Evolutionary conservation across 1,140 invertebrate species (phyloP), one percentile per base, ranked within the genome.

Genomic region (Scaptomyza pallida): DNA sequence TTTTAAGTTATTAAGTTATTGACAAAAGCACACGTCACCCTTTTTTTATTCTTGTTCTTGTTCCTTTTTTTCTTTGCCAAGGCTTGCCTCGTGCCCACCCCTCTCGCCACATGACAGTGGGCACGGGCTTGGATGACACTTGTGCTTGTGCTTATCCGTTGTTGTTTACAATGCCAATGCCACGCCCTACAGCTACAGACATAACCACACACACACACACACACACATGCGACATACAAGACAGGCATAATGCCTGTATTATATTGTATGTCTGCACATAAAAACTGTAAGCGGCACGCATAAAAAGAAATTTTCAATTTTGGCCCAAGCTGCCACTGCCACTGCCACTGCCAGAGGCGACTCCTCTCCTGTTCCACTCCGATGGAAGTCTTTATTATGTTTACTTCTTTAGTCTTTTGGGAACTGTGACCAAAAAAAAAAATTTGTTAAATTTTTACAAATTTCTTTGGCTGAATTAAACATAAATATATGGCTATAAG

Each of bases 1-100:
- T 88, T 88, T 88, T 88, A 88, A 88, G 82, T 88, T 88, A 88
- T 88, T 88, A 88, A 88, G 82, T 88, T 88, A 88, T 88, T 88
- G 82, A 88, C 78, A 88, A 82, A 88, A 78, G 78, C 82, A 78
- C 82, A 88, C 82, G 78, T 86, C 82, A 86, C 78, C 82, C 82
- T 71, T 78, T 79, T 41, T 40, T 41, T 40, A 52, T 23, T 21
- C 45, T 37, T 51, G 19, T 37, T 37, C 12, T 37, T 37, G n/a
- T 35, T 35, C 6, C 3, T 35, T 35, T 35, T 12, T 12, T 35
- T 10, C 6, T 37, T n/a, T 37, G 12, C 12, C 33, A 37, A 37
- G 33, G 33, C 33, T n/a, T 8, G 33, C 17, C 30, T 10, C 17
- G 55, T 44, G 30, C 26, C 37, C 57, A n/a, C n/a, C n/a, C n/a